Base-by-base conservation (phyloP, 2,888 invertebrate species). In the Hyppa rectilinea region DNA sequence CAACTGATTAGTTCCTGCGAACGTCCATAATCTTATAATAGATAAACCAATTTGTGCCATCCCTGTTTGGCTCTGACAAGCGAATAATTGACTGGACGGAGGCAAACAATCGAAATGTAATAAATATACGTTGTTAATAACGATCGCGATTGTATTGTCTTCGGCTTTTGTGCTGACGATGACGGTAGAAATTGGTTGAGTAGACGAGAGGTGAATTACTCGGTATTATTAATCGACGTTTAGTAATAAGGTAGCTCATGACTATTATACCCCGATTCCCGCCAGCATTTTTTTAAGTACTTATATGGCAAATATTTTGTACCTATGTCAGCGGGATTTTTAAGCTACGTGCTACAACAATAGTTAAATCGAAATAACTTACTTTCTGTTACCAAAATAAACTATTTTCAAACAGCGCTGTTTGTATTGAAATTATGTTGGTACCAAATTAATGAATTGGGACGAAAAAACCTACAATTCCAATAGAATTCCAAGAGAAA, bases 1-100 rank as follows among this genome's bases (percentile, higher is more conserved):
- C 66, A 61, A 67, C 79, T 68, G 87, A 91, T 89, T 91, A 89
- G 87, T 89, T 89, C 85, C 87, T 86, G 83, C 84, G 83, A 85
- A 84, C 87, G 74, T 87, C 86, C 83, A 85, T 90, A 89, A 91
- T 90, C 90, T 85, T 86, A 88, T 89, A 88, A 87, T 84, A 88
- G 88, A 88, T 90, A 90, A 90, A 87, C 88, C 88, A 89, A 90
- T 90, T 89, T 87, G 89, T 87, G 86, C 85, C 81, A 83, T 83
- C 83, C 84, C 83, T 85, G 83, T 85, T 87, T 87, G 85, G 77
- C 80, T 86, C 70, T 80, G 83, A 84, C 84, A 83, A 78, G 80
- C 82, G 75, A 84, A 84, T 84, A 83, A 84, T 83, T 83, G 84
- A 65, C 74, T 61, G n/a, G 67, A 77, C 58, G 53, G 68, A 52